phyloP scores from a whole-genome alignment of 2,113 vertebrate genomes.

The Phoxinus phoxinus region DNA sequence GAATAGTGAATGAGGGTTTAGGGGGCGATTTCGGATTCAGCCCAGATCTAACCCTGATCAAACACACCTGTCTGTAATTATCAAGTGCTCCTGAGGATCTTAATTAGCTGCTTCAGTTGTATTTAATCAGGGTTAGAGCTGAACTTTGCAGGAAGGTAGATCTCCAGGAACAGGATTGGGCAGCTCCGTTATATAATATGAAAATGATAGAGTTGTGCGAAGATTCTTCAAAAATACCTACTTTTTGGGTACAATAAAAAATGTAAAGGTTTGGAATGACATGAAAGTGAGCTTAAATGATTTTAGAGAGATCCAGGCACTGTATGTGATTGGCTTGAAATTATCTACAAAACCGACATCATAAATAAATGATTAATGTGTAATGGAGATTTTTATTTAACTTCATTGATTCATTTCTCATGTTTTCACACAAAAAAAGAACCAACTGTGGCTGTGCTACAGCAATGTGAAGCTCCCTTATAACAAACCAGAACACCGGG shows the following conservation, averaged over 20 bases:
- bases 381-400: neutral
- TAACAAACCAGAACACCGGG: slow-evolving; percentile 23
- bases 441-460: neutral
- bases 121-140: too few relatives aligned
- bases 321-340: neutral
- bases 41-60: too few relatives aligned
- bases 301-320: too few relatives aligned
- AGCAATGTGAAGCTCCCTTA: neutral
- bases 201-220: neutral
- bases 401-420: slow-evolving; percentile 31
- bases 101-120: too few relatives aligned
- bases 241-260: neutral
- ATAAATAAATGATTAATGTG: neutral
- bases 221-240: neutral
- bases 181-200: neutral
- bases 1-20: too few relatives aligned
- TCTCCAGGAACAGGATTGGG: too few relatives aligned
- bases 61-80: too few relatives aligned
- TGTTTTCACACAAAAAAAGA: slow-evolving; percentile 29
- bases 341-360: neutral
- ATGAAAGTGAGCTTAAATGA: neutral
- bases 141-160: too few relatives aligned
- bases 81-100: too few relatives aligned
- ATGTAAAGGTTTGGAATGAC: neutral
- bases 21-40: too few relatives aligned